phyloP scores from a whole-genome alignment of 2,888 invertebrate species.

The Nineta flava region DNA sequence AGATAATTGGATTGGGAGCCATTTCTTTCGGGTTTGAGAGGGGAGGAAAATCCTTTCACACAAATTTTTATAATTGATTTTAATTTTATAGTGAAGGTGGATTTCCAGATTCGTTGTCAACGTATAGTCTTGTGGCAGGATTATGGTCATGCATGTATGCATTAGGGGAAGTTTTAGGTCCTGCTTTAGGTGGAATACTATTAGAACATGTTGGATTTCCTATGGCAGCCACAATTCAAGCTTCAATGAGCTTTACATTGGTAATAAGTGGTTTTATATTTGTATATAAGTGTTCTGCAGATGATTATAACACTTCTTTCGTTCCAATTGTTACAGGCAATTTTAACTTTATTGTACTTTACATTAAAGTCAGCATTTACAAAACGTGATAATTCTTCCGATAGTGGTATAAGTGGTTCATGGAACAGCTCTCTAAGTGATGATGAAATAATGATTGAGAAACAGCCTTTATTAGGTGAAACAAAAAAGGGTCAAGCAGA shows the following conservation, averaged over 20 bases:
- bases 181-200: constrained; percentile 48
- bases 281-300: not conserved
- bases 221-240: constrained; percentile 49
- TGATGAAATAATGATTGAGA: constrained; percentile 2
- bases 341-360: constrained; percentile 6
- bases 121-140: constrained; percentile 60
- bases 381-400: constrained; percentile 1
- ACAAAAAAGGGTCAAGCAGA: too few species aligned
- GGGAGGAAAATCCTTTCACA: too few species aligned
- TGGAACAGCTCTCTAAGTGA: not conserved
- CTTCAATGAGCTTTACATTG: constrained; percentile 39
- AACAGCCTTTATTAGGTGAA: not conserved
- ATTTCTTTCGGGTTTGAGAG: too few species aligned
- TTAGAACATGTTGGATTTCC: constrained; percentile 51
- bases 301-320: not conserved
- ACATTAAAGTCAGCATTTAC: constrained; percentile 1
- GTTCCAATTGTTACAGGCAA: constrained; percentile 6
- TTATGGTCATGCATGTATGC: constrained; percentile 64
- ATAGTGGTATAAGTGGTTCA: constrained; percentile 7
- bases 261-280: constrained; percentile 22
- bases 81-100: constrained; percentile 38
- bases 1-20: too few species aligned
- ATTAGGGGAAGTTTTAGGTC: constrained; percentile 54
- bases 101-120: constrained; percentile 46
- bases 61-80: too few species aligned